Conservation (phyloP, 1,140 invertebrate genomes). For the Prorops nasuta region DNA sequence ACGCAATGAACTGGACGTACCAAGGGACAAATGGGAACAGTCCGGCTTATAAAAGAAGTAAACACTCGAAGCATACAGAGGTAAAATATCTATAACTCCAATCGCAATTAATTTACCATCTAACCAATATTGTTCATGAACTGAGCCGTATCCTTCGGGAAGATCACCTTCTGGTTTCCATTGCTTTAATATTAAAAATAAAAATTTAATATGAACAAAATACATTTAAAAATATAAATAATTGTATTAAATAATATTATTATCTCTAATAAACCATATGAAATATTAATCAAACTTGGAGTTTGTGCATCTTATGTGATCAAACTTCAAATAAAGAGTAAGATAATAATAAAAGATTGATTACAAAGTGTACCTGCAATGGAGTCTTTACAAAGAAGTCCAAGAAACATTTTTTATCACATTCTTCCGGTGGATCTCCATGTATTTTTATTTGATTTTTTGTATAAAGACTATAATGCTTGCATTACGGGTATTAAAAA, state of each 20-base stretch:
- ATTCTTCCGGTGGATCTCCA: constrained; percentile 73
- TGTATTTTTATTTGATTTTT: constrained; percentile 90
- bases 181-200: constrained; percentile 40
- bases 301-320: too few species aligned
- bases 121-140: constrained; percentile 96
- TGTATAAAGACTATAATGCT: constrained; percentile 72
- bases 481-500: constrained; percentile 65
- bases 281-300: too few species aligned
- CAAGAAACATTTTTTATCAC: constrained; percentile 69
- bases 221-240: too few species aligned
- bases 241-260: too few species aligned
- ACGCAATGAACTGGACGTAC: constrained; percentile 75
- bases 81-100: constrained; percentile 94
- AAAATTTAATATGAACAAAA: too few species aligned
- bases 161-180: constrained; percentile 53
- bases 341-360: too few species aligned
- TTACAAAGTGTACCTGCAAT: constrained; percentile 66
- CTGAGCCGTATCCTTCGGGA: constrained; percentile 79
- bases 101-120: constrained; percentile 93
- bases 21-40: constrained; percentile 83
- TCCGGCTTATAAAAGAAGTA: constrained; percentile 98
- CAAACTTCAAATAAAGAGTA: too few species aligned
- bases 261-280: too few species aligned
- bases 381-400: constrained; percentile 87
- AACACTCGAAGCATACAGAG: constrained; percentile 90